Evolutionary conservation across 2,797 vertebrate genomes (phyloP).

Genomic region (Chrosomus eos): DNA sequence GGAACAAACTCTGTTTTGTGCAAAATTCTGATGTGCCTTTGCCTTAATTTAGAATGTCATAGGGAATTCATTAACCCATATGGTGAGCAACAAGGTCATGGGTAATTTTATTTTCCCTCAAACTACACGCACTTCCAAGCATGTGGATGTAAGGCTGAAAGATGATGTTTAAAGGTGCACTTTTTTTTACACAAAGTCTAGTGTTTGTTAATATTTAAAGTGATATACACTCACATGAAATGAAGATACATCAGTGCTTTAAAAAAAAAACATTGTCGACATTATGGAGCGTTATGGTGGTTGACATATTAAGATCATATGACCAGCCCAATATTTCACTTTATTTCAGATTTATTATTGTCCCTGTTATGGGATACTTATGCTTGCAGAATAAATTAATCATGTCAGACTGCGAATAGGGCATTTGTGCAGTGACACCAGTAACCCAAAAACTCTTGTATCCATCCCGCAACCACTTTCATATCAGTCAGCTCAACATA

Average conservation of each 20-base stretch:
- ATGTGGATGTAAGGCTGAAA: slow-evolving; percentile 27
- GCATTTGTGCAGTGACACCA: background rate
- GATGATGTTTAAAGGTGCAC: slow-evolving; percentile 19
- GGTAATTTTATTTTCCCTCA: background rate
- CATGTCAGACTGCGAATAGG: background rate
- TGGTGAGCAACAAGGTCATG: slow-evolving; percentile 45
- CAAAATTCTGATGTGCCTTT: background rate
- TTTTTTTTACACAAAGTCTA: background rate
- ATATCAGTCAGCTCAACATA: background rate
- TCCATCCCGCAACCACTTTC: background rate
- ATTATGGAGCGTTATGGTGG: background rate
- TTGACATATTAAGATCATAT: background rate
- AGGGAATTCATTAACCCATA: slow-evolving; percentile 32
- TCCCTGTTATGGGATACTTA: background rate
- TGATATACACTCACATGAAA: background rate
- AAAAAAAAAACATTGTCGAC: too few relatives aligned
- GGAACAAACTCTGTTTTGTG: slow-evolving; percentile 27
- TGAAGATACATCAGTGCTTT: background rate
- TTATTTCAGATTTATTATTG: background rate
- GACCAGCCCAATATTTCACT: background rate
- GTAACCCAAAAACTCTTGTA: background rate
- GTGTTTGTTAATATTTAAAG: background rate
- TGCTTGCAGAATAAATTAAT: background rate
- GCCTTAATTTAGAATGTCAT: slow-evolving; percentile 24
- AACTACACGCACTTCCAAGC: background rate